Evolutionary conservation across 1,140 invertebrate species (phyloP).

Genomic region (Lepidotrigona ventralis): DNA sequence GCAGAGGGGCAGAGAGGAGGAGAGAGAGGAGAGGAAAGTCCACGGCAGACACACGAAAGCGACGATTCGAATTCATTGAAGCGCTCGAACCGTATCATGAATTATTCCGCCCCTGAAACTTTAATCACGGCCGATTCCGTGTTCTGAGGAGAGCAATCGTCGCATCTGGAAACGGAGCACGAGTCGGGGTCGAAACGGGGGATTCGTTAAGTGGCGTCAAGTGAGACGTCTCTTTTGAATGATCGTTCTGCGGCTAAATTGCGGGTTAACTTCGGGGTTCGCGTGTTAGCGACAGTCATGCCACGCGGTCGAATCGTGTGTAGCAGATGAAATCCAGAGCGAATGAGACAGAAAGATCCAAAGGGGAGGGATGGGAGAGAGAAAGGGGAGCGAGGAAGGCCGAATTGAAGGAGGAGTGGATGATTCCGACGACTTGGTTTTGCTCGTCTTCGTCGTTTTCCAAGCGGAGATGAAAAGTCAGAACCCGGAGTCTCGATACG

Average conservation of each 20-base stretch:
- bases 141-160: conserved; percentile 48
- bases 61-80: conserved; percentile 42
- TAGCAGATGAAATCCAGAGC: conserved; percentile 38
- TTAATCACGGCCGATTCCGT: conserved; percentile 42
- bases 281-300: conserved; percentile 72
- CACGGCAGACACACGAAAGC: background rate
- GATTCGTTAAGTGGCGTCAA: conserved; percentile 67
- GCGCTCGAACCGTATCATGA: conserved; percentile 39
- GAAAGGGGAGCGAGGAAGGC: conserved; percentile 5
- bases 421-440: conserved; percentile 50
- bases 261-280: conserved; percentile 73
- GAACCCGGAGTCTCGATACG: conserved; percentile 1
- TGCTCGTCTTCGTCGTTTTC: conserved; percentile 38
- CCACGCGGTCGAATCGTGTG: conserved; percentile 64
- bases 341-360: background rate
- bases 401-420: conserved; percentile 30
- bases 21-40: background rate
- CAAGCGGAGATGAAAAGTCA: conserved; percentile 42
- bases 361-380: too few species aligned
- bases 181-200: conserved; percentile 29
- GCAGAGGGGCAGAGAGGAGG: too few species aligned
- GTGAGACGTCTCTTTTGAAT: conserved; percentile 69
- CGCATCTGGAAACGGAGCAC: conserved; percentile 50
- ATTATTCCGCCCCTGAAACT: conserved; percentile 55
- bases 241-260: conserved; percentile 66